Conservation (phyloP, 2,113 vertebrate species). For the Chitala chitala region DNA sequence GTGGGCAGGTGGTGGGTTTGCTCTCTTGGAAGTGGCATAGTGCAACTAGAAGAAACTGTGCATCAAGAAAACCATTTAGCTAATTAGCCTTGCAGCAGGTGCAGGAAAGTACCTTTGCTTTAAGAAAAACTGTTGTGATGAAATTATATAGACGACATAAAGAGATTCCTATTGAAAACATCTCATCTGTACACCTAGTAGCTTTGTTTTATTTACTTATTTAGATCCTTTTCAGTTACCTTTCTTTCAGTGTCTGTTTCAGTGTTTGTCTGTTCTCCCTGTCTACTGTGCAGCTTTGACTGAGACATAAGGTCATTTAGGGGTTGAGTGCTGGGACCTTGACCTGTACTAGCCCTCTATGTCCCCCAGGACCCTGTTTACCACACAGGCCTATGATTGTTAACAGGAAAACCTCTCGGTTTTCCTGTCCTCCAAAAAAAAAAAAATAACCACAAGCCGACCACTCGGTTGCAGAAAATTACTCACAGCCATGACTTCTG, state of each 20-base stretch:
- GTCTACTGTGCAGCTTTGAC: slow-evolving; percentile 21
- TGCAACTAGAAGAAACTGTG: not conserved
- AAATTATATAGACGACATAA: too few species aligned
- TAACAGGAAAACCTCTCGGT: slow-evolving; percentile 33
- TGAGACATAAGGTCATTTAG: slow-evolving; percentile 28
- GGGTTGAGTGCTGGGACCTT: slow-evolving; percentile 28
- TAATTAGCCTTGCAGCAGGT: not conserved
- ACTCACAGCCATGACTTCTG: slow-evolving; percentile 16
- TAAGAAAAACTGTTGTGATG: too few species aligned
- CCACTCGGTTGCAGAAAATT: slow-evolving; percentile 25
- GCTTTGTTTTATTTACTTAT: not conserved
- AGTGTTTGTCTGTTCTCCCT: slow-evolving; percentile 25
- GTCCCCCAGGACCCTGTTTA: slow-evolving; percentile 31
- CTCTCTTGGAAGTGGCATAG: not conserved
- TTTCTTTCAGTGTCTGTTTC: too few species aligned
- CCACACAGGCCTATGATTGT: slow-evolving; percentile 37
- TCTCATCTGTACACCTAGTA: too few species aligned
- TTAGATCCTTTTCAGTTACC: not conserved
- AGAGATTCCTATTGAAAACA: too few species aligned
- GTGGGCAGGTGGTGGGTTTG: not conserved
- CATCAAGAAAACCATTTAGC: not conserved
- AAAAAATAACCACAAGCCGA: slow-evolving; percentile 26
- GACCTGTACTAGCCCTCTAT: slow-evolving; percentile 30
- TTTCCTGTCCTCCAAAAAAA: slow-evolving; percentile 32
- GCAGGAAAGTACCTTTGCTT: not conserved